Evolutionary conservation across 2,888 invertebrate species (phyloP), one percentile per base, ranked within the genome.

Genomic region (Lochmaea capreae): DNA sequence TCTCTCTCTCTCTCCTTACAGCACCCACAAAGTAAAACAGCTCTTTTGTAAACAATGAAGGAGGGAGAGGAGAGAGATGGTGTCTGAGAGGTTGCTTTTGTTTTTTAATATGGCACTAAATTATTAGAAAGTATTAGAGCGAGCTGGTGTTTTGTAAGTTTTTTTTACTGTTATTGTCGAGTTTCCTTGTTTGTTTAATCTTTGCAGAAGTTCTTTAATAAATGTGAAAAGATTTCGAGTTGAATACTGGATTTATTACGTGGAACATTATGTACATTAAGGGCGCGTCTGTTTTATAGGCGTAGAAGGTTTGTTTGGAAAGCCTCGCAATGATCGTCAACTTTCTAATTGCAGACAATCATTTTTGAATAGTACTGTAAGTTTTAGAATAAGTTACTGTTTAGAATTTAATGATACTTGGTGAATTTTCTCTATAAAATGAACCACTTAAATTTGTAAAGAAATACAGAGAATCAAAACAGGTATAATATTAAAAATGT

Each of bases 51-150:
- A 67, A 67, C 58, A 67, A 67, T 58, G 22, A 59, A 58, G 58
- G 43, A 67, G 3, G 18, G 39, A 58, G 42, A 16, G 39, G 33
- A 3, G 6, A 67, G 39, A 43, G 67, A 58, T 59, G 22, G 58
- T 58, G 67, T 67, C 67, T 67, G 39, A 57, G 59, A n/a, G 59
- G 43, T 67, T 42, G 61, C 42, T 58, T 59, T 59, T 67, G 58
- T 59, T 59, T 67, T 67, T 58, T 54, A 59, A 58, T 59, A 59
- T 67, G 42, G 59, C 43, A 39, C n/a, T 46, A 58, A 59, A 57
- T 54, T 65, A 65, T 52, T 65, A 52, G 26, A 65, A 52, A 52
- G 65, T 39, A 65, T 63, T 63, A 42, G 18, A 43, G 63, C 33
- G 39, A 16, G 39, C 33, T 39, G 39, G 33, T 61, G 39, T 61